A percentile compares a stretch with the other conserved stretches of the same genome.
These are phyloP conservation scores for Meiosimyza decipiens DNA, from an alignment of 2,888 invertebrate genomes.

Conservation along the genomic window DNA sequence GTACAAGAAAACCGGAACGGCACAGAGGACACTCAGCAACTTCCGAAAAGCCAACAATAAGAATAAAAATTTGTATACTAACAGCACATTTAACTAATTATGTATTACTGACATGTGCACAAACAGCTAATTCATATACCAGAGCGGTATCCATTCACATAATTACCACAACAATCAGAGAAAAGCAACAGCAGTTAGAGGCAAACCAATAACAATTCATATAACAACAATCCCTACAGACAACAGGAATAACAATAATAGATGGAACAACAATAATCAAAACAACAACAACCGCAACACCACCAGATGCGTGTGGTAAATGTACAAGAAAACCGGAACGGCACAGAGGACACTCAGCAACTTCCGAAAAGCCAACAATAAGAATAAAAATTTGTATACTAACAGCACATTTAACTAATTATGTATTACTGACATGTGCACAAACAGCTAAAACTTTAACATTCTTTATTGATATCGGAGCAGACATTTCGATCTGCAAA, in stretches of 20 bases:
- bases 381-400: neutral
- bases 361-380: constrained; percentile 4
- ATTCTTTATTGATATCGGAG: neutral
- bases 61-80: neutral
- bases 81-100: neutral
- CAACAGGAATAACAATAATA: neutral
- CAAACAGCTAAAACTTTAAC: too few relatives aligned
- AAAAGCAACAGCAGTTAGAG: too few relatives aligned
- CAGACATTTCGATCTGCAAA: neutral
- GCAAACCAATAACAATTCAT: too few relatives aligned
- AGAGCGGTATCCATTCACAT: too few relatives aligned
- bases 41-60: constrained; percentile 4
- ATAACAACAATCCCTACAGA: too few relatives aligned
- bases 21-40: neutral
- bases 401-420: neutral
- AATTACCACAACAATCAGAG: too few relatives aligned
- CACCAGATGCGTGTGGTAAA: neutral
- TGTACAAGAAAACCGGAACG: neutral
- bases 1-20: neutral
- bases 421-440: neutral
- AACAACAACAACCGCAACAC: neutral
- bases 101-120: neutral
- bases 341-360: neutral
- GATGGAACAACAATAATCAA: neutral
- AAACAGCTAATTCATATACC: too few relatives aligned